phyloP scores from a whole-genome alignment of 2,113 vertebrate genomes.

The Salvelinus sp. region DNA sequence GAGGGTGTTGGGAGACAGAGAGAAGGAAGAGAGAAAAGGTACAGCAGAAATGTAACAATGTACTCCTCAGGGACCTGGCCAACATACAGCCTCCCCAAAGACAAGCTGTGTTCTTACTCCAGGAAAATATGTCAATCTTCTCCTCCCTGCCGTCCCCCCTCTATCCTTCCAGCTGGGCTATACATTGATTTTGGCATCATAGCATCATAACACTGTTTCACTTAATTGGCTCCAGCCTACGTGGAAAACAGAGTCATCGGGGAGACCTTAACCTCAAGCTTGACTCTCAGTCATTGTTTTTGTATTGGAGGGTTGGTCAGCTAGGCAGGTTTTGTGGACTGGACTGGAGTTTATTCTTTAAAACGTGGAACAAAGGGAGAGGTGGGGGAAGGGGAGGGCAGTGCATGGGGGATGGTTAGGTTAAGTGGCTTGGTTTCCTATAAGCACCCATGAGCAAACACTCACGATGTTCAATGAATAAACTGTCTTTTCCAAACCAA shows the following conservation, averaged over 20 bases:
- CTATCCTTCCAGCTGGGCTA: constrained; percentile 44
- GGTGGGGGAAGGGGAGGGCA: constrained; percentile 52
- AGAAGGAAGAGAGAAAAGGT: constrained; percentile 44
- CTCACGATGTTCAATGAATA: constrained; percentile 51
- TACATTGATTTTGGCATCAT: constrained; percentile 52
- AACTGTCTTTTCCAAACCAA: constrained; percentile 56
- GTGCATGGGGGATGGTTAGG: constrained; percentile 42
- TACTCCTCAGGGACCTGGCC: constrained; percentile 38
- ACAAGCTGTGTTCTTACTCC: constrained; percentile 52
- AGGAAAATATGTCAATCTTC: constrained; percentile 57
- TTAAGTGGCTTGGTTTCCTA: constrained; percentile 63
- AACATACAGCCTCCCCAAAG: constrained; percentile 44
- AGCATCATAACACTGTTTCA: constrained; percentile 24
- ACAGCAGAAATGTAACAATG: constrained; percentile 48
- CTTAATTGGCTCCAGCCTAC: constrained; percentile 28
- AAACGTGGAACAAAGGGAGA: constrained; percentile 68
- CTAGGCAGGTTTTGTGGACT: constrained; percentile 51
- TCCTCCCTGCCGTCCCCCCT: constrained; percentile 30
- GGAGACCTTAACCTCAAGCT: constrained; percentile 33
- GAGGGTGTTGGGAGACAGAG: constrained; percentile 7
- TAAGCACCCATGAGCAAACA: constrained; percentile 66
- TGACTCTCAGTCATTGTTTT: constrained; percentile 51
- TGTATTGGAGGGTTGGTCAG: neutral
- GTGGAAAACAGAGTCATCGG: constrained; percentile 20
- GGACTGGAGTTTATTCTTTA: constrained; percentile 56